Conservation (phyloP, 2,113 vertebrate species). For the Phocoena phocoena region DNA sequence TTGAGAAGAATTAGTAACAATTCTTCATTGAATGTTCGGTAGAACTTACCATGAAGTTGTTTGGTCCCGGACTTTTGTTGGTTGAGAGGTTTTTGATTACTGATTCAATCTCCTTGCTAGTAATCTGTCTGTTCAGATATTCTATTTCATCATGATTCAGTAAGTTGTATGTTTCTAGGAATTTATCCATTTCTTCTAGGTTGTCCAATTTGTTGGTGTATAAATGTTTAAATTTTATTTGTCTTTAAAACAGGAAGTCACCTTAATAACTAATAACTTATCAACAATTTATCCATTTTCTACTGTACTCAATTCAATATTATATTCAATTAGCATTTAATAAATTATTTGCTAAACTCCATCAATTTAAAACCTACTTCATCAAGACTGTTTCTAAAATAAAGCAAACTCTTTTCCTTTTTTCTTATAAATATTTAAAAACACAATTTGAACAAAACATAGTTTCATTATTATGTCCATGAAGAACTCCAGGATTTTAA, state of each 20-base stretch:
- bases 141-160: background rate
- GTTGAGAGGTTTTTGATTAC: background rate
- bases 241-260: background rate
- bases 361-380: slow-evolving; percentile 9
- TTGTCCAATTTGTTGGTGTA: background rate
- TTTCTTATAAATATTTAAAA: slow-evolving; percentile 27
- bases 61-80: background rate
- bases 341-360: background rate
- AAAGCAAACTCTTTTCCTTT: background rate
- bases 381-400: background rate
- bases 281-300: background rate
- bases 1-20: background rate
- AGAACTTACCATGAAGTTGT: background rate
- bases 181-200: background rate
- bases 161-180: background rate
- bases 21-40: background rate
- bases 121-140: background rate
- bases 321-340: background rate
- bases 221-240: background rate
- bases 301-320: background rate
- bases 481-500: background rate
- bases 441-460: background rate
- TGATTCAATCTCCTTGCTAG: background rate
- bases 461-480: background rate
- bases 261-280: background rate